phyloP scores from a whole-genome alignment of 2,113 vertebrate species.

The Ammodytes marinus region DNA sequence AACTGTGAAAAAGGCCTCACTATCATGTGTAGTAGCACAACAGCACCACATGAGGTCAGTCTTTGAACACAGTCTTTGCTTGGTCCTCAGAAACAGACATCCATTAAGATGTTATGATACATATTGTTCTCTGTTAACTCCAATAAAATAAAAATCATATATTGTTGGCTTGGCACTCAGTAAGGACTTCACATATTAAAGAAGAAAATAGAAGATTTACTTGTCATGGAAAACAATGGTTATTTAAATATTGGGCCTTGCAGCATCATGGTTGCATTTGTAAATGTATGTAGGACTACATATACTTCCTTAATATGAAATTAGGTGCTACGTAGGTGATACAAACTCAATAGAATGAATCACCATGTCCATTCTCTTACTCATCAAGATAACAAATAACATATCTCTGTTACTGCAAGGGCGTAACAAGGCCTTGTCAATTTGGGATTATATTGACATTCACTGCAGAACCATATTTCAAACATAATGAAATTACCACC shows the following conservation, averaged over 20 bases:
- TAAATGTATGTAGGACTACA: not conserved
- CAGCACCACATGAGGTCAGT: constrained; percentile 58
- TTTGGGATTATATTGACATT: not conserved
- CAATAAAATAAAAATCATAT: not conserved
- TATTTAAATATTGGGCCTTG: not conserved
- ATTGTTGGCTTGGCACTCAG: not conserved
- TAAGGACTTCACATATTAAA: not conserved
- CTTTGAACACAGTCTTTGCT: constrained; percentile 11
- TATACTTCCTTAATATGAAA: not conserved
- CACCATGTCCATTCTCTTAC: not conserved
- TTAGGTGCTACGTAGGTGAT: too few relatives aligned
- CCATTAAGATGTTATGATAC: not conserved
- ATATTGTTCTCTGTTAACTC: not conserved
- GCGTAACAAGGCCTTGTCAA: not conserved
- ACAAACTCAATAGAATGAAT: not conserved
- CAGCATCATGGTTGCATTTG: not conserved
- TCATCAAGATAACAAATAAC: not conserved
- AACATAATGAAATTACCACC: not conserved
- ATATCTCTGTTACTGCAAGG: not conserved
- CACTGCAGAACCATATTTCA: not conserved
- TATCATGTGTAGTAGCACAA: constrained; percentile 36
- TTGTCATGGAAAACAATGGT: not conserved
- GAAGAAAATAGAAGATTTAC: not conserved
- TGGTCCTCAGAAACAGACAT: not conserved
- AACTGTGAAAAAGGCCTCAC: not conserved